phyloP scores from a whole-genome alignment of 2,797 vertebrate genomes.

The Sebastes miniatus region DNA sequence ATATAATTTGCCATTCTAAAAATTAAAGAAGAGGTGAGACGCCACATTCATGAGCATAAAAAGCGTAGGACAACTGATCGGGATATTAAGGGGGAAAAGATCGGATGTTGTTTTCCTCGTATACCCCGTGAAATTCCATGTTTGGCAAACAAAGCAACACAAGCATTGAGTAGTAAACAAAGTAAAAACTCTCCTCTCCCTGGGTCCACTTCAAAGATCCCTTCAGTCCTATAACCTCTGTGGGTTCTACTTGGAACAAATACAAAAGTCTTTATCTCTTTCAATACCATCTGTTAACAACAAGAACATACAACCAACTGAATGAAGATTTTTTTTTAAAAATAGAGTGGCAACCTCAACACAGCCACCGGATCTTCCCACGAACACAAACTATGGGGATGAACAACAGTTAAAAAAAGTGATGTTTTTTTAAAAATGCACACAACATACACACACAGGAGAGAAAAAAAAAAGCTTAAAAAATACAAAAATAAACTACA shows the following conservation, averaged over 20 bases:
- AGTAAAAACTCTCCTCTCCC: constrained; percentile 74
- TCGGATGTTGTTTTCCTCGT: constrained; percentile 39
- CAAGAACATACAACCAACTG: constrained; percentile 74
- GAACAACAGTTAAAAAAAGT: constrained; percentile 74
- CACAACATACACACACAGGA: constrained; percentile 79
- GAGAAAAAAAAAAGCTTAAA: constrained; percentile 76
- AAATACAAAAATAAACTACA: constrained; percentile 90
- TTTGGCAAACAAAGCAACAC: constrained; percentile 81
- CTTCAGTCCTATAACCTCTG: constrained; percentile 78
- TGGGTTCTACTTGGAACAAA: constrained; percentile 74
- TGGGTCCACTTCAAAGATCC: constrained; percentile 77
- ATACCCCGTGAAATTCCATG: constrained; percentile 60
- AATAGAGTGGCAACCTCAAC: constrained; percentile 74
- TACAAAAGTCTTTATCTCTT: constrained; percentile 69
- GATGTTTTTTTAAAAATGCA: constrained; percentile 72
- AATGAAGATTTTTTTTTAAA: constrained; percentile 71
- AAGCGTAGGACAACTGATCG: constrained; percentile 59
- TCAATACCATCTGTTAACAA: constrained; percentile 62
- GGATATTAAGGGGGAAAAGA: constrained; percentile 34
- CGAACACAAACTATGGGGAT: constrained; percentile 76
- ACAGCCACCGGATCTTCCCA: constrained; percentile 69
- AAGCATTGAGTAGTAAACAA: constrained; percentile 77
- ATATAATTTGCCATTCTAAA: constrained; percentile 75
- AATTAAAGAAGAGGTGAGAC: constrained; percentile 59
- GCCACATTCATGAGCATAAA: constrained; percentile 74